Evolutionary conservation across 2,113 vertebrate species (phyloP).

Genomic region (Sylvilagus bachmani): DNA sequence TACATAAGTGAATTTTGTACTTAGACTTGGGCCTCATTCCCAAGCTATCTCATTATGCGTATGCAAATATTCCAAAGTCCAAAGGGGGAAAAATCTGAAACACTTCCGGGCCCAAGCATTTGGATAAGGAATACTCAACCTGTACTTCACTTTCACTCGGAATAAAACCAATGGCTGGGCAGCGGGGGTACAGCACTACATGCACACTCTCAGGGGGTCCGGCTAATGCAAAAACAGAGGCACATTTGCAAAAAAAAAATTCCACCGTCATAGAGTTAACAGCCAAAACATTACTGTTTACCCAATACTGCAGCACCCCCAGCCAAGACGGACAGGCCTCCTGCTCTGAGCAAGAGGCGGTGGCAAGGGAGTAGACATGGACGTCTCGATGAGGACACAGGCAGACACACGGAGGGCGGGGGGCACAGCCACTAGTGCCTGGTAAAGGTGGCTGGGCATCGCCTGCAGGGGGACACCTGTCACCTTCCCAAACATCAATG

Average conservation of each 20-base stretch:
- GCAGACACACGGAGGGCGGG: not conserved
- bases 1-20: not conserved
- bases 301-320: not conserved
- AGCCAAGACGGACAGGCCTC: not conserved
- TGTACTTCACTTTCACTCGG: not conserved
- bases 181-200: not conserved
- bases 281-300: not conserved
- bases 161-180: not conserved
- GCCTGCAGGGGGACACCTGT: not conserved
- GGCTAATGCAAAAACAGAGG: not conserved
- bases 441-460: not conserved
- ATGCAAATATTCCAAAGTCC: not conserved
- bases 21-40: not conserved
- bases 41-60: not conserved
- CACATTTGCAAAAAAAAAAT: not conserved
- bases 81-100: not conserved
- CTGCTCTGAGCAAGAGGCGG: not conserved
- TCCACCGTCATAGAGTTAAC: not conserved
- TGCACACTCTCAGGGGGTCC: not conserved
- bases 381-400: rapidly evolving
- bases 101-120: not conserved
- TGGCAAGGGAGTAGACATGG: rapidly evolving
- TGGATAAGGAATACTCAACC: constrained; percentile 45
- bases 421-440: not conserved
- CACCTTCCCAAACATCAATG: not conserved